phyloP scores from a whole-genome alignment of 1,140 invertebrate species.

The Drosophila virilis region DNA sequence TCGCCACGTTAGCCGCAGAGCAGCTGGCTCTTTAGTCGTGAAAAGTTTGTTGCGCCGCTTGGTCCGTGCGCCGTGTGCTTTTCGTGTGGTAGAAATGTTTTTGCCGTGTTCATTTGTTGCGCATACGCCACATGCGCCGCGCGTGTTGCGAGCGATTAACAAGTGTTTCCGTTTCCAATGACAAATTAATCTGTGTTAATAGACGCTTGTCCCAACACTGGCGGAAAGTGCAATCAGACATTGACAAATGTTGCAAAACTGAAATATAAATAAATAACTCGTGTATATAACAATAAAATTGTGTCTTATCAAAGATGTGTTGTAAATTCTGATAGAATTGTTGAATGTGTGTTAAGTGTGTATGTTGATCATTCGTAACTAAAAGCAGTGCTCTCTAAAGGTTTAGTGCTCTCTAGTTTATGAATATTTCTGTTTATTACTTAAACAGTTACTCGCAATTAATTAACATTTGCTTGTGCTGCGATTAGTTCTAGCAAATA shows the following conservation, averaged over 20 bases:
- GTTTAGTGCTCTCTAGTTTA: too few relatives aligned
- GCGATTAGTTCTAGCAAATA: constrained; percentile 25
- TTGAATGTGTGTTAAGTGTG: neutral
- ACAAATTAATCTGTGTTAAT: constrained; percentile 20
- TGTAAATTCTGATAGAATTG: neutral
- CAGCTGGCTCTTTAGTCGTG: constrained; percentile 61
- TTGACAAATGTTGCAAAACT: constrained; percentile 20
- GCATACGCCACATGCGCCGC: constrained; percentile 64
- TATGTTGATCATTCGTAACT: neutral
- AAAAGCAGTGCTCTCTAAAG: constrained; percentile 27
- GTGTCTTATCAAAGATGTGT: neutral
- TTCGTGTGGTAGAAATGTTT: constrained; percentile 49
- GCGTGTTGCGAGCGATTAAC: constrained; percentile 51
- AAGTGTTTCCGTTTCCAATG: constrained; percentile 50
- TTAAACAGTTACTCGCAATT: neutral
- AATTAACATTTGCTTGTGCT: constrained; percentile 17
- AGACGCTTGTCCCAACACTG: neutral
- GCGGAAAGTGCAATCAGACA: constrained; percentile 37
- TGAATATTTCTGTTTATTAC: neutral
- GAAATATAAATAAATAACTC: neutral
- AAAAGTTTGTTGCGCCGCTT: constrained; percentile 66
- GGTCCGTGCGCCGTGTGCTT: constrained; percentile 62
- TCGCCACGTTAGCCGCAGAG: constrained; percentile 19
- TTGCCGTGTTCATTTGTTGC: constrained; percentile 46
- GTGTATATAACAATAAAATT: constrained; percentile 5